Evolutionary conservation across 2,113 vertebrate species (phyloP), one percentile per base, ranked within the genome.

Genomic region (Axis porcinus): DNA sequence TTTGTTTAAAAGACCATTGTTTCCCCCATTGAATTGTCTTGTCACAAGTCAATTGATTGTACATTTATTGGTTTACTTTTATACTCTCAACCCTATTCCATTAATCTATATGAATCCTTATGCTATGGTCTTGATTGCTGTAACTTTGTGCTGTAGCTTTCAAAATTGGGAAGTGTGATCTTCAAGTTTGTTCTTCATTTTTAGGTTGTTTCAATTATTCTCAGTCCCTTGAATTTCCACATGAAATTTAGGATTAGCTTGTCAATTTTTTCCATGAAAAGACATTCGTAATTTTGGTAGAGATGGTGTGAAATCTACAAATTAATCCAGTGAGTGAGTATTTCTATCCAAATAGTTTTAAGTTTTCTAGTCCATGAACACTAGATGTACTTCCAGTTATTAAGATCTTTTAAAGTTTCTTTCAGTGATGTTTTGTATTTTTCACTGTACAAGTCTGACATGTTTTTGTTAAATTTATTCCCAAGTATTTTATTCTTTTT

Each of bases 401-500:
- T 76, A 70, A 60, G 33, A 14, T 87, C 6, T 57, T 93, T 67
- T 79, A 74, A 30, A 91, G 30, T 57, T 89, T 88, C 33, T 83
- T 91, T 87, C 45, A 91, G 12, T 64, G 47, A 36, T 55, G 6
- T 52, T 84, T 96, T 76, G 2, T 78, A 57, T 47, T 81, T 91
- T 93, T 64, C 23, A 94, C 12, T 50, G n/a, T 88, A 58, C 2
- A 74, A 60, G 27, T 74, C 87, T 87, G 36, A 36, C 25, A 86
- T 3, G 7, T 86, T 82, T 94, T 82, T 83, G 4, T 82, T 87
- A 74, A 86, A 82, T 93, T 93, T 95, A 84, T 86, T 64, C n/a
- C 45, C 33, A 86, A 62, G 21, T 76, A 94, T 96, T 96, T 78
- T 90, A 52, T 58, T 90, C 36, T 94, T 74, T 92, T 96, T 30